Evolutionary conservation across 2,797 vertebrate species (phyloP), one percentile per base, ranked within the genome.

Genomic region (Cuniculus paca): DNA sequence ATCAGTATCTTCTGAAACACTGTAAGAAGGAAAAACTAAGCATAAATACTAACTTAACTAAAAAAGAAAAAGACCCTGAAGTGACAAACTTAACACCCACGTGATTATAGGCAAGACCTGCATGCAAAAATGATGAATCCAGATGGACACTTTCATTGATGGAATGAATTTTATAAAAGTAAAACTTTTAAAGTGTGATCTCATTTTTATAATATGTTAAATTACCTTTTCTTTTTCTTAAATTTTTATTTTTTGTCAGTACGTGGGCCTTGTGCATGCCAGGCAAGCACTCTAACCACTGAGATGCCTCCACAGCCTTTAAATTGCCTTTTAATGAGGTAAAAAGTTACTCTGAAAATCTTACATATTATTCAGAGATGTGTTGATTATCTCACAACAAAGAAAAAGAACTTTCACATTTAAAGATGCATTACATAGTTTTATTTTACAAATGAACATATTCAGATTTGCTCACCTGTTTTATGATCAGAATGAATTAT

Each of bases 91-190:
- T 80, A 88, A 48, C 19, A 61, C 39, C 11, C 79, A 42, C 50
- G n/a, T 74, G 45, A 81, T 85, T 56, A 60, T 28, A 89, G 39
- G 31, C 19, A 75, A 89, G 52, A 54, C 52, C 74, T 19, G 9
- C 12, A 39, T 89, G 28, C 12, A 92, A 97, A 95, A 90, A 58
- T 50, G 50, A 28, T 79, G 8, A 94, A 60, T 4, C 20, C 26
- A 82, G 39, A 78, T n/a, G 3, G 58, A 42, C 31, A 75, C 72
- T 75, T 48, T 80, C 52, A 54, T 28, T 63, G 19, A 63, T 95
- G n/a, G 34, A 50, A 81, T 75, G 83, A 54, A 45, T 80, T 95
- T 85, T 39, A 85, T 80, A 34, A 81, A 90, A 96, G 78, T 39
- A 84, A 90, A 91, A 22, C 3, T 31, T 75, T 83, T 28, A 78